Evolutionary conservation across 1,140 invertebrate genomes (phyloP), one percentile per base, ranked within the genome.

Genomic region (Hermatobates lingyangjiaoensis): DNA sequence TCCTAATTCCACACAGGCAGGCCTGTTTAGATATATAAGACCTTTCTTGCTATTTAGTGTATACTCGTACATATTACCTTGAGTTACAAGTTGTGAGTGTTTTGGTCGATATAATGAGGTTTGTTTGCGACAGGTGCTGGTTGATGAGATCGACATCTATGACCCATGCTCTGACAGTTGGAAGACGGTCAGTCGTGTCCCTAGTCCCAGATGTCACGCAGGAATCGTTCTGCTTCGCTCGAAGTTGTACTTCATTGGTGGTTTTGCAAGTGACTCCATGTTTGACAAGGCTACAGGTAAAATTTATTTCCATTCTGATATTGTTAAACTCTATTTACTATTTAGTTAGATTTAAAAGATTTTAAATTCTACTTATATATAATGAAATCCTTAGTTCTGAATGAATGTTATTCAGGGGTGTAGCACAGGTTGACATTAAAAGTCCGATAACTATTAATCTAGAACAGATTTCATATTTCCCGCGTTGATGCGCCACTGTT

Each of bases 191-290:
- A 78, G 76, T 0, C 62, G 64, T 34, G 69, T 83, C 27, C 80
- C 80, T 10, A 74, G 74, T 0, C 77, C 79, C 1, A 67, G 80
- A 40, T 79, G 78, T 61, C 80, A 82, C 62, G 74, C 79, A 0
- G 76, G 78, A 15, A 75, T 79, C 38, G 75, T 77, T 3, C 65
- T 73, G 18, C 68, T 79, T 27, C 65, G 72, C n/a, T 63, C 67
- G n/a, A 73, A 72, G 57, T 71, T 83, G 2, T 80, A 79, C 62
- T 75, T 83, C 51, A 74, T 83, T 56, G 81, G 81, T 10, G 81
- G 81, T 0, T 77, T 81, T 59, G 71, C 75, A 53, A 76, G 74
- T 38, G 75, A 78, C 54, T 71, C 71, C 28, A 75, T 75, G 52
- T 79, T 80, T 57, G 74, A 80, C 61, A 69, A 76, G 25, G 74